Evolutionary conservation across 1,140 invertebrate species (phyloP).

Genomic region (Liolophura sinensis): DNA sequence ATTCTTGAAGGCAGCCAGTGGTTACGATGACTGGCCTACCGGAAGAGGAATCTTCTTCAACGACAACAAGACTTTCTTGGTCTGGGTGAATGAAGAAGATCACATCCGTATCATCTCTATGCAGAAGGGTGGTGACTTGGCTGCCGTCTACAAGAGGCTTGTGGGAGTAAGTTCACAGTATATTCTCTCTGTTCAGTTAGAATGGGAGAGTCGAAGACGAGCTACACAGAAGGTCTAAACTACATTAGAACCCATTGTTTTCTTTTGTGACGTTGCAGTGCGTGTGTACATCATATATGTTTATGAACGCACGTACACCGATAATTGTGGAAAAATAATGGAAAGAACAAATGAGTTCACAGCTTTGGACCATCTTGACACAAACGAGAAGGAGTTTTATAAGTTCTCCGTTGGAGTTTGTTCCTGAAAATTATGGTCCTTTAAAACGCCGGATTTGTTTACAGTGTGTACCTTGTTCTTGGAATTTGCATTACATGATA

Average conservation of each 20-base stretch:
- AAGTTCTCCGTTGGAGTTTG: no score
- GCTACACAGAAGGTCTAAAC: slow-evolving; percentile 85
- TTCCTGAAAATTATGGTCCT: neutral
- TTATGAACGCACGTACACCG: no score
- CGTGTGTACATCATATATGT: no score
- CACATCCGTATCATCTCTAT: slow-evolving; percentile 97
- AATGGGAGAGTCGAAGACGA: slow-evolving; percentile 97
- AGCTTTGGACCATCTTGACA: no score
- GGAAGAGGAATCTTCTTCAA: slow-evolving; percentile 96
- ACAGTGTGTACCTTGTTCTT: slow-evolving; percentile 91
- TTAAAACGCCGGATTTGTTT: slow-evolving; percentile 79
- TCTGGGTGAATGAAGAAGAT: slow-evolving; percentile 99
- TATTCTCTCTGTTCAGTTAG: slow-evolving; percentile 83
- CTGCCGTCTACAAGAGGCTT: slow-evolving; percentile 81
- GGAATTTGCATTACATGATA: no score
- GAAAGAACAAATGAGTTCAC: no score
- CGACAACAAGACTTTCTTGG: slow-evolving; percentile 93
- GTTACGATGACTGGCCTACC: slow-evolving; percentile 91
- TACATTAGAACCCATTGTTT: slow-evolving; percentile 66
- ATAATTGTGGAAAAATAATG: no score
- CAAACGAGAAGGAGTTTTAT: no score
- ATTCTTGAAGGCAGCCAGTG: slow-evolving; percentile 40
- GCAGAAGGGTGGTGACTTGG: slow-evolving; percentile 90
- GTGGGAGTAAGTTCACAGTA: slow-evolving; percentile 65
- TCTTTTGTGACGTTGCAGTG: no score